Percentiles rank a stretch among this genome's conserved stretches.
Conservation (phyloP, 2,797 vertebrate genomes). For the Rhyacichthys aspro region DNA sequence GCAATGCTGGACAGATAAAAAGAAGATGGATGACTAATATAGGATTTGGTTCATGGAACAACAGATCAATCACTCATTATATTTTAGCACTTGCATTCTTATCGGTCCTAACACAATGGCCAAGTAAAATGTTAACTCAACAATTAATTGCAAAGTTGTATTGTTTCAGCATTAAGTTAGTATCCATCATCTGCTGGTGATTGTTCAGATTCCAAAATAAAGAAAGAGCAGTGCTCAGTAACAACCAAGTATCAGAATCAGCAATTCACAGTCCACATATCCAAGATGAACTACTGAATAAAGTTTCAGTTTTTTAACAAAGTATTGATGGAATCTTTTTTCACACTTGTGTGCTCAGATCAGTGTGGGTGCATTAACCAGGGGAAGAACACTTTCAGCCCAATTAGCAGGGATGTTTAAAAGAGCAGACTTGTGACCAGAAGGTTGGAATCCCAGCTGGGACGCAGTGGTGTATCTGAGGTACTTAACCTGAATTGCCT, state of each 20-base stretch:
- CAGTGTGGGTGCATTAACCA: conserved; percentile 46
- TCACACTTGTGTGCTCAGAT: conserved; percentile 35
- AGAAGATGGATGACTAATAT: too few relatives aligned
- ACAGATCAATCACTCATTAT: too few relatives aligned
- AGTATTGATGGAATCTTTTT: conserved; percentile 11
- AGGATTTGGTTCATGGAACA: too few relatives aligned
- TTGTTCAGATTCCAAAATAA: too few relatives aligned
- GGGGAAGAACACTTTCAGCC: conserved; percentile 65
- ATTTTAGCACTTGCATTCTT: too few relatives aligned
- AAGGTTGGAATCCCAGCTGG: conserved; percentile 83
- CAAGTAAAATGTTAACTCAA: too few relatives aligned
- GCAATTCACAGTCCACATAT: neutral
- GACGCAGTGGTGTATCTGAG: conserved; percentile 68
- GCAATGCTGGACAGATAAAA: too few relatives aligned
- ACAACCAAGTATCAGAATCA: neutral
- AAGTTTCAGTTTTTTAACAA: conserved; percentile 5
- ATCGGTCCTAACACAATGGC: too few relatives aligned
- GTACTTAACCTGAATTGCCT: conserved; percentile 85
- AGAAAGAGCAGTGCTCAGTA: too few relatives aligned
- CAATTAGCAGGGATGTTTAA: conserved; percentile 83
- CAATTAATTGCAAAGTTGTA: too few relatives aligned
- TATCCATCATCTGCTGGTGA: too few relatives aligned
- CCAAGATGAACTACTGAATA: neutral
- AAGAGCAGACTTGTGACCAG: conserved; percentile 82
- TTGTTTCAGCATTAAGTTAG: too few relatives aligned